Base-by-base conservation (phyloP, 2,113 vertebrate species). In the Irena cyanogastra region DNA sequence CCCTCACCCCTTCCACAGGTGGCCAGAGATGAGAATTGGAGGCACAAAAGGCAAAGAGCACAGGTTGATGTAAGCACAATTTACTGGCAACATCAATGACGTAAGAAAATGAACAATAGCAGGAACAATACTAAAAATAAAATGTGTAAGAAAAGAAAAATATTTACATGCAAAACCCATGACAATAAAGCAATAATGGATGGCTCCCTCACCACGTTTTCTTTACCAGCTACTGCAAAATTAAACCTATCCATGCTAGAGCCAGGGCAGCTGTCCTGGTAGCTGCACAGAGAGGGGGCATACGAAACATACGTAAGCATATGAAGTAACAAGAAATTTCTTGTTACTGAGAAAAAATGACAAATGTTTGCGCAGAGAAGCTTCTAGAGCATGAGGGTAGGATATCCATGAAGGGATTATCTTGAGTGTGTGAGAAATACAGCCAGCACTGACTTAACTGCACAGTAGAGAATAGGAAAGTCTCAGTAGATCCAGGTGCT, bases 171-270 rank as follows among this genome's bases (percentile, higher is more conserved):
- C 16, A 49, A 57, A 56, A 10, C 6, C 7, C 8, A 70, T 35
- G 15, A 41, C 30, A 42, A 41, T 41, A 39, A n/a, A 69, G 15
- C 19, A 23, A 20, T 47, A 74, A 2, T 37, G 23, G 18, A n/a
- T 64, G 4, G 28, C 13, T 84, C 6, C 5, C 15, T 9, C 5
- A 4, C 4, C 15, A 28, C 0, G 0, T 49, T 65, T 65, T 65
- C 30, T 65, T 26, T 56, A 21, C 5, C 35, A 28, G 28, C 23
- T n/a, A 28, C 42, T 57, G 35, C 35, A 76, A 66, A 86, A 42
- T 49, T 42, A 49, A 50, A 5, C 10, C 31, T 57, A 19, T 9
- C 26, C 13, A 57, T 30, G 13, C 21, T 52, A 75, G 26, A 85
- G 9, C 8, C 20, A 49, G 52, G 16, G 4, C n/a, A n/a, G 3